Percentiles rank a stretch among this genome's conserved stretches.
Conservation (phyloP, 2,888 invertebrate genomes). For the Eupithecia subumbrata region DNA sequence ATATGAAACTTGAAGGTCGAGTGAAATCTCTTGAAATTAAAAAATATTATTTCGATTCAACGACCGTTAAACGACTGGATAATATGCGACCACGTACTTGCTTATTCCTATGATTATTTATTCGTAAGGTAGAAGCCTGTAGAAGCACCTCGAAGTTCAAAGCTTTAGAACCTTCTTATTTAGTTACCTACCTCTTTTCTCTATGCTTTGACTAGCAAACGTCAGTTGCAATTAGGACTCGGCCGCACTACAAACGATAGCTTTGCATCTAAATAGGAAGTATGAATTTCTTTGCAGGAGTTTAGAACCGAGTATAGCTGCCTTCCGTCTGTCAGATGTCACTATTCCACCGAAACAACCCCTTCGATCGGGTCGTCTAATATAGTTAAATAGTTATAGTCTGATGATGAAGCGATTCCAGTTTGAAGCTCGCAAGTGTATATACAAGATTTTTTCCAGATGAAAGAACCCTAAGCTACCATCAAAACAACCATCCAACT, state of each 20-base stretch:
- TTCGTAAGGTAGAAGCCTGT: not conserved
- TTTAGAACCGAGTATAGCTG: too few relatives aligned
- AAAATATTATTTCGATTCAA: not conserved
- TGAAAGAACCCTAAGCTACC: too few relatives aligned
- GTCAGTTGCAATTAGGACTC: not conserved
- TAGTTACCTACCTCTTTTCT: not conserved
- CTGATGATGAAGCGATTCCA: too few relatives aligned
- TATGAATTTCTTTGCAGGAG: too few relatives aligned
- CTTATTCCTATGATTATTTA: not conserved
- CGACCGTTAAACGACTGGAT: not conserved
- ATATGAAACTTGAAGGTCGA: not conserved
- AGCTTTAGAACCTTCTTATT: not conserved
- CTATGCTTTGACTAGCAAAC: not conserved
- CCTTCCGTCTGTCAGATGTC: too few relatives aligned
- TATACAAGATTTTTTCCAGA: too few relatives aligned
- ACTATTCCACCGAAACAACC: too few relatives aligned
- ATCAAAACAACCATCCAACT: not conserved
- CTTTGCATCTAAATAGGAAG: too few relatives aligned
- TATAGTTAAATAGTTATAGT: too few relatives aligned
- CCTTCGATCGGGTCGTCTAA: too few relatives aligned
- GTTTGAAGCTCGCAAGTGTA: too few relatives aligned
- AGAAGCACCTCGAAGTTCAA: not conserved
- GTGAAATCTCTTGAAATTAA: not conserved
- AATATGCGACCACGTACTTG: too few relatives aligned
- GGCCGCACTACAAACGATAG: not conserved